phyloP scores from a whole-genome alignment of 35 echinoderm and acorn worm species.

The Heliocidaris tuberculata region DNA sequence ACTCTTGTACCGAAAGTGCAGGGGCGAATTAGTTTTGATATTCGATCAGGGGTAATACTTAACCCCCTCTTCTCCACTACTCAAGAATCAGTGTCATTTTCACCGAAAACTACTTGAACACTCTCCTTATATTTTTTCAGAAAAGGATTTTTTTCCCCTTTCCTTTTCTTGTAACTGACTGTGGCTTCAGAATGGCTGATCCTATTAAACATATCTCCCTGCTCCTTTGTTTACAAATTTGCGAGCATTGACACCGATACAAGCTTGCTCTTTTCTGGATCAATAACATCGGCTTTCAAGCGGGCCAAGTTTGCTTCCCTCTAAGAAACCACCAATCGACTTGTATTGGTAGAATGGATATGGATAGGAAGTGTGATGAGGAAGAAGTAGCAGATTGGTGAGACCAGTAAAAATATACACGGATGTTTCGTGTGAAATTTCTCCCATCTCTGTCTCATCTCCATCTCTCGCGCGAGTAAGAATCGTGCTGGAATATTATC shows the following conservation, averaged over 20 bases:
- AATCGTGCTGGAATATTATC: slow-evolving; percentile 31
- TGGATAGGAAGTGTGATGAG: neutral
- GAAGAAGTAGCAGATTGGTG: neutral
- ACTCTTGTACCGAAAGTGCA: too few relatives aligned
- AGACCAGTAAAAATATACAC: neutral
- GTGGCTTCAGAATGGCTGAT: neutral
- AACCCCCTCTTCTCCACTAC: too few relatives aligned
- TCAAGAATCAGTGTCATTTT: neutral
- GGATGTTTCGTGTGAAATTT: neutral
- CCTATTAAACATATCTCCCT: slow-evolving; percentile 32
- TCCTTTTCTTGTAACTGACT: neutral
- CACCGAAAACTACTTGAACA: neutral
- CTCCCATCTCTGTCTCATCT: neutral
- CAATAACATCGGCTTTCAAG: slow-evolving; percentile 22
- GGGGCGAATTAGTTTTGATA: too few relatives aligned
- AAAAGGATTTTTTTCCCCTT: neutral
- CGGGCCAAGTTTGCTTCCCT: neutral
- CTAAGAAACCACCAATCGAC: neutral
- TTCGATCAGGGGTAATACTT: too few relatives aligned
- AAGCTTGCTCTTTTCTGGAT: slow-evolving; percentile 16
- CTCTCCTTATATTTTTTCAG: neutral
- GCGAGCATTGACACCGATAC: slow-evolving; percentile 32
- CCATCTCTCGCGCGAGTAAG: neutral
- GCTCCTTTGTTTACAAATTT: slow-evolving; percentile 47
- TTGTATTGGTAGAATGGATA: neutral